phyloP scores from a whole-genome alignment of 1,140 invertebrate species.

The Procambarus clarkii region DNA sequence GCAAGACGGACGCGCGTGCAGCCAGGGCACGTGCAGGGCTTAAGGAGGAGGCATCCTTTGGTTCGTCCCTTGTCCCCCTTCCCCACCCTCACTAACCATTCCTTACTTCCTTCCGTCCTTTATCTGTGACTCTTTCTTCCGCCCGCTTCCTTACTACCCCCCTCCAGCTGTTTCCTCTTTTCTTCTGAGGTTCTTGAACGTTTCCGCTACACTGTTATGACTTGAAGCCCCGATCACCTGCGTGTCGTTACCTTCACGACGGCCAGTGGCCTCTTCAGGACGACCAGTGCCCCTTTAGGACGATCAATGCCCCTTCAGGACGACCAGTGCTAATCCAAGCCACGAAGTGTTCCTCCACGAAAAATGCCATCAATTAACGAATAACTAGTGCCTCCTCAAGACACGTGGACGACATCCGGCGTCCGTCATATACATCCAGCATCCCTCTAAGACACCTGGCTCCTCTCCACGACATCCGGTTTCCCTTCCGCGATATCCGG shows the following conservation, averaged over 20 bases:
- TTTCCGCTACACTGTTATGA: constrained; percentile 30
- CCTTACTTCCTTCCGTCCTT: constrained; percentile 34
- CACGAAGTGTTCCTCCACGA: too few relatives aligned
- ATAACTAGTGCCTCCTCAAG: too few relatives aligned
- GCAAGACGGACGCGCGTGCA: constrained; percentile 61
- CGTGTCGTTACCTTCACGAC: too few relatives aligned
- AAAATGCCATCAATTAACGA: too few relatives aligned
- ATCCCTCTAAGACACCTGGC: too few relatives aligned
- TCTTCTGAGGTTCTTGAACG: constrained; percentile 16
- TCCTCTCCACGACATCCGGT: too few relatives aligned
- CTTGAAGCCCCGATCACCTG: constrained; percentile 23
- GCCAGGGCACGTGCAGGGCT: constrained; percentile 57
- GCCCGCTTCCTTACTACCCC: background rate
- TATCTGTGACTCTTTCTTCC: constrained; percentile 8
- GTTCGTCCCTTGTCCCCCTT: constrained; percentile 28
- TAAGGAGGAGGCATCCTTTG: constrained; percentile 2
- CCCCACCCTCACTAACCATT: constrained; percentile 20
- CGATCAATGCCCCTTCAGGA: background rate
- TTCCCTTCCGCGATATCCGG: too few relatives aligned
- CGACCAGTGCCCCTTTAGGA: too few relatives aligned
- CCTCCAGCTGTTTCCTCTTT: constrained; percentile 44
- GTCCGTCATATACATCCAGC: too few relatives aligned
- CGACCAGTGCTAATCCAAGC: background rate
- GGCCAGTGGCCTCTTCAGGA: too few relatives aligned
- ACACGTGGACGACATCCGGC: too few relatives aligned